These are phyloP conservation scores for Sus cebifrons DNA, from an alignment of 2,797 vertebrate species.

Conservation along the genomic window DNA sequence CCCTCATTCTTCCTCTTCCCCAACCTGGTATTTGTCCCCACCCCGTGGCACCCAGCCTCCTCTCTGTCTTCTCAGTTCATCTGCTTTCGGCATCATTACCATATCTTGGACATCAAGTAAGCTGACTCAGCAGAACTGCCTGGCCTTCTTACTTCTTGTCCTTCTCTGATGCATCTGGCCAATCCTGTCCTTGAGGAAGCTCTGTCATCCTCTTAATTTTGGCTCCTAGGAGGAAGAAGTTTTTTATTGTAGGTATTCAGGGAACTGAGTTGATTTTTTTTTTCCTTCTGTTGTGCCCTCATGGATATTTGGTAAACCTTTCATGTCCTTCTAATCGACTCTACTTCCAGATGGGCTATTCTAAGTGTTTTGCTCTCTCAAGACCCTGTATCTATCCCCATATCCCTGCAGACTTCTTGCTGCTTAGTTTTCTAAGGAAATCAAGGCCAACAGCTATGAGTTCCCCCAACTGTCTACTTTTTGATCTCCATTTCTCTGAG, in stretches of 20 bases:
- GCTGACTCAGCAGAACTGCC: background rate
- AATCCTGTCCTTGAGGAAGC: background rate
- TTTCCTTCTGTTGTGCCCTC: background rate
- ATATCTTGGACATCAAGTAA: background rate
- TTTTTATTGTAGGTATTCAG: background rate
- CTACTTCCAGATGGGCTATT: background rate
- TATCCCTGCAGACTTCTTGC: background rate
- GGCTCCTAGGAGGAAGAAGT: background rate
- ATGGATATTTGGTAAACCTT: background rate
- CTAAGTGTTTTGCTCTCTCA: background rate
- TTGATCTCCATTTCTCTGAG: background rate
- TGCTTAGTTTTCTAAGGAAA: background rate
- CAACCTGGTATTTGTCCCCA: background rate
- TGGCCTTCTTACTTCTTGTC: background rate
- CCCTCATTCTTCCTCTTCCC: background rate
- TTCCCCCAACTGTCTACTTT: slow-evolving; percentile 8
- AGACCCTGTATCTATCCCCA: background rate
- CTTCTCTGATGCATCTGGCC: background rate
- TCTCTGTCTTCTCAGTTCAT: background rate
- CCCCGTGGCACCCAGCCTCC: background rate
- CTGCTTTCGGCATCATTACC: background rate
- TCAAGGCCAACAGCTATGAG: background rate
- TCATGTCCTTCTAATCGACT: background rate
- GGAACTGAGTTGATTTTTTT: background rate
- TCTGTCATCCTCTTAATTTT: background rate